Evolutionary conservation across 2,888 invertebrate genomes (phyloP), one percentile per base, ranked within the genome.

Genomic region (Ophion slaviceki): DNA sequence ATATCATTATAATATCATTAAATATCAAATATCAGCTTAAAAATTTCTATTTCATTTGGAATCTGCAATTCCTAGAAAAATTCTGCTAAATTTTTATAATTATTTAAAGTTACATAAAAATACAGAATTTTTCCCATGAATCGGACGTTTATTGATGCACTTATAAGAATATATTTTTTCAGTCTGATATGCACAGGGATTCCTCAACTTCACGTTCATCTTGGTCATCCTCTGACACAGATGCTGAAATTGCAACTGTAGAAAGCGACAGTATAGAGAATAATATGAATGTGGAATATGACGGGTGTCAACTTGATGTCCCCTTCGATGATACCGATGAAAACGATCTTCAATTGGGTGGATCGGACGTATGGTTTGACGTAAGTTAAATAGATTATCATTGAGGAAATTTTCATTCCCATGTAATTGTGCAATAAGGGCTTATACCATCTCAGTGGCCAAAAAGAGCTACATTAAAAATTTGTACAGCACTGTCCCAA

Each of bases 301-400:
- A 62, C 20, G n/a, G 62, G 1, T 2, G 62, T 62, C 62, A 20
- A 3, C 24, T 62, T n/a, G n/a, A 62, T 24, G 62, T 62, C 8
- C 14, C 8, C 2, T 62, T 24, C 24, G 62, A 62, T 10, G 62
- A 62, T 24, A 62, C 2, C 11, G 62, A 62, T 24, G 53, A 53
- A 53, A 62, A 2, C 24, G 20, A 62, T 62, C n/a, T 20, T 62
- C 20, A 62, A 62, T 20, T 62, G 62, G 62, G n/a, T 24, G n/a
- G 17, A 62, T 62, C n/a, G 24, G 62, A 62, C 5, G 62, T 20
- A 20, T 62, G 62, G 62, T 62, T 62, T 62, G 62, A 62, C 62
- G 24, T 62, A 20, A 62, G 62, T 62, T 62, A 20, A 62, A 62
- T 20, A 11, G 2, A 8, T 53, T 24, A 62, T 8, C 24, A 62